phyloP scores from a whole-genome alignment of 2,113 vertebrate species.

The Gopherus flavomarginatus region DNA sequence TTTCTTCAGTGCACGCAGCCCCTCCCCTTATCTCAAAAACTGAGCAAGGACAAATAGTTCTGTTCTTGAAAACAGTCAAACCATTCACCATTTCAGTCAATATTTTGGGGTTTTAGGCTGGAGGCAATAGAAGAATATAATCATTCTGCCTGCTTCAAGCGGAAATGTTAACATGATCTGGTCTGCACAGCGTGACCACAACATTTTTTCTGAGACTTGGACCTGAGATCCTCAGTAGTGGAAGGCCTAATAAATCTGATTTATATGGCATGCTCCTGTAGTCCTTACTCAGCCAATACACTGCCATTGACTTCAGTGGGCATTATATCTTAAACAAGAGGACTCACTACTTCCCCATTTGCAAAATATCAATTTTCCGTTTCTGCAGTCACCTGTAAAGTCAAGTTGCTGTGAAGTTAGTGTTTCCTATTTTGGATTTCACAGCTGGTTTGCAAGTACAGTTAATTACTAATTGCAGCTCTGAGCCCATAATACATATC shows the following conservation, averaged over 20 bases:
- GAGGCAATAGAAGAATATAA: background rate
- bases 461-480: background rate
- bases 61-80: conserved; percentile 15
- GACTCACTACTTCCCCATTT: background rate
- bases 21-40: background rate
- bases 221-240: background rate
- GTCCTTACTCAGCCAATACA: background rate
- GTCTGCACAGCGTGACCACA: background rate
- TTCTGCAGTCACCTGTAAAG: background rate
- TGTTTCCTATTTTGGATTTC: background rate
- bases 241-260: background rate
- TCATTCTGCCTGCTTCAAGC: background rate
- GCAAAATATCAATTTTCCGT: background rate
- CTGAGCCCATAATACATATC: background rate
- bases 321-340: background rate
- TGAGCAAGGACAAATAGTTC: background rate
- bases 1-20: background rate
- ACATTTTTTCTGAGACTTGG: background rate
- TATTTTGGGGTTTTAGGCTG: background rate
- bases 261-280: background rate
- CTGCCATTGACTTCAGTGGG: background rate
- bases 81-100: background rate
- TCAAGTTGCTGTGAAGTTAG: background rate
- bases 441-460: conserved; percentile 7
- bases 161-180: background rate